Conservation (phyloP, 2,113 vertebrate species). For the Propithecus coquereli region DNA sequence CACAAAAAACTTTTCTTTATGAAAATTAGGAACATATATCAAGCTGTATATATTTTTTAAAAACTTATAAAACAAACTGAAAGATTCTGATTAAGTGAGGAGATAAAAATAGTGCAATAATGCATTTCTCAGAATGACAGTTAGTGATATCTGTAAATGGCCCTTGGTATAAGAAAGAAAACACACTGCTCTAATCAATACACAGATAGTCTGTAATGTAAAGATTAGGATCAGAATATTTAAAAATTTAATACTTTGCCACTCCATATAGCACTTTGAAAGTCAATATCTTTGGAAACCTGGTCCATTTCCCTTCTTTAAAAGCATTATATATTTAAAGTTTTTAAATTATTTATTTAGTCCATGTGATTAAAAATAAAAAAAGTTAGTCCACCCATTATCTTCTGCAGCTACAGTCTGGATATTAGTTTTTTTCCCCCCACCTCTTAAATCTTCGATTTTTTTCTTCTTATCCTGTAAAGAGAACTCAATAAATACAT, state of each 20-base stretch:
- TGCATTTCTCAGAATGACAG: slow-evolving; percentile 78
- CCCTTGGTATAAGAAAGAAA: slow-evolving; percentile 76
- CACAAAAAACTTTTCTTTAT: slow-evolving; percentile 47
- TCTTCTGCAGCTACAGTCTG: slow-evolving; percentile 73
- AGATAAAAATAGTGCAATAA: slow-evolving; percentile 77
- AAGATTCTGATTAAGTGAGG: slow-evolving; percentile 65
- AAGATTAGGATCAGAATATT: slow-evolving; percentile 85
- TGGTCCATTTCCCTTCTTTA: slow-evolving; percentile 80
- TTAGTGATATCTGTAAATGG: slow-evolving; percentile 76
- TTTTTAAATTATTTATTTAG: slow-evolving; percentile 85
- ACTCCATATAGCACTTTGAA: slow-evolving; percentile 80
- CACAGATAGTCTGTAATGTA: slow-evolving; percentile 76
- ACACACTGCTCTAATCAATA: slow-evolving; percentile 81
- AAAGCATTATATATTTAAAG: slow-evolving; percentile 84
- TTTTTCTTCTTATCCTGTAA: slow-evolving; percentile 42
- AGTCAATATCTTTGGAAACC: slow-evolving; percentile 82
- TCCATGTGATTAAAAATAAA: slow-evolving; percentile 81
- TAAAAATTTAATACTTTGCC: slow-evolving; percentile 84
- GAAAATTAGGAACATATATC: slow-evolving; percentile 55
- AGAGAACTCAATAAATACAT: slow-evolving; percentile 52
- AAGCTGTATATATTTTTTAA: neutral
- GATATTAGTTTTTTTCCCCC: slow-evolving; percentile 47
- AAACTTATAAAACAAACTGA: slow-evolving; percentile 59
- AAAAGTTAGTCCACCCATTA: slow-evolving; percentile 80
- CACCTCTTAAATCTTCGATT: neutral